phyloP scores from a whole-genome alignment of 2,797 vertebrate genomes.

The Rhabdophis nuchalis region DNA sequence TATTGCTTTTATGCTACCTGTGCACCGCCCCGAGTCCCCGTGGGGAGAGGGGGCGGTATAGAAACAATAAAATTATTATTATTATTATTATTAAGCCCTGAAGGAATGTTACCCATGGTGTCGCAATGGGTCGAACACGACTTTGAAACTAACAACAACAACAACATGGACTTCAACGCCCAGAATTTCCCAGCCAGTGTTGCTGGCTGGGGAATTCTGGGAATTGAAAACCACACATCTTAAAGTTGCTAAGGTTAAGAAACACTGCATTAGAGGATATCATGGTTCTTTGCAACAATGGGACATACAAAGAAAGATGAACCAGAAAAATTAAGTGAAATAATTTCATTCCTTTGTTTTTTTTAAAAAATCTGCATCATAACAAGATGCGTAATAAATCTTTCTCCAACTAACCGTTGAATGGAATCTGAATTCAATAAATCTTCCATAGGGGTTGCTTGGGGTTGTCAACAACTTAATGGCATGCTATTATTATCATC shows the following conservation, averaged over 20 bases:
- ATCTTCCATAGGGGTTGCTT: neutral
- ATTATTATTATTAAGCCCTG: too few relatives aligned
- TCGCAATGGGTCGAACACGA: too few relatives aligned
- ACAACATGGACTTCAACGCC: neutral
- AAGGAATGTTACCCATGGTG: too few relatives aligned
- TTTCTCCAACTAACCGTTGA: neutral
- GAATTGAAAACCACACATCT: neutral
- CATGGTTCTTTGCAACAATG: neutral
- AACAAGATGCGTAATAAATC: neutral
- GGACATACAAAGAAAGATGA: neutral
- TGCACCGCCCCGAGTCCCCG: too few relatives aligned
- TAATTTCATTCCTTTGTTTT: neutral
- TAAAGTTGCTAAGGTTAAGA: neutral
- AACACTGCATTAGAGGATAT: neutral
- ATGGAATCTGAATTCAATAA: neutral
- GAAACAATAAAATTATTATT: too few relatives aligned
- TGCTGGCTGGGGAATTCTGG: neutral
- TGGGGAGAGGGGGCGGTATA: too few relatives aligned
- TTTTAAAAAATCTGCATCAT: neutral
- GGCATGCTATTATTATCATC: neutral
- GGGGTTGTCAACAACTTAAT: neutral
- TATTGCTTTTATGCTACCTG: too few relatives aligned
- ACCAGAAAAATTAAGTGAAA: neutral
- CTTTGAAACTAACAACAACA: too few relatives aligned
- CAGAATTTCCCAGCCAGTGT: neutral